Base-by-base conservation (phyloP, 2,797 vertebrate genomes). In the Darevskia nairensis region DNA sequence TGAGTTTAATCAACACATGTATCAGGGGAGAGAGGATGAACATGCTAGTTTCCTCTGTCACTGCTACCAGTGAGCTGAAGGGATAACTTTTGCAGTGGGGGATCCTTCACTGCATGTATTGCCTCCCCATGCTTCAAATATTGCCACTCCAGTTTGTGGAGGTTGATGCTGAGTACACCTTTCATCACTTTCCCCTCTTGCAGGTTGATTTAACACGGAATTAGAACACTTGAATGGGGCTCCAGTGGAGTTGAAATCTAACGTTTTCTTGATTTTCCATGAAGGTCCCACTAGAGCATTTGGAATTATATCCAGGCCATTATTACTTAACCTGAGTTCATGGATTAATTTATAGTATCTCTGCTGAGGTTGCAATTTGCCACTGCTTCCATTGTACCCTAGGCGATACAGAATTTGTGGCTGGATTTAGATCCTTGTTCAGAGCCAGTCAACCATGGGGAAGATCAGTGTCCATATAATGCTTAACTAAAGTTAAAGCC, bases 261-360 rank as follows among this genome's bases (percentile, higher is more conserved):
- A 86, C 0, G 3, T 23, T 0, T 2, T 41, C 83, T 55, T 1
- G 13, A 55, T 55, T 7, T 8, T 3, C 0, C 0, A 77, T 82
- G 75, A 2, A 59, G 32, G 79, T 79, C 61, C 35, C 80, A 0
- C 3, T 68, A 50, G 5, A 25, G 23, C 44, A 7, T n/a, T 59
- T 72, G 35, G 46, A 71, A 41, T 80, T 59, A 23, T 86, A 32
- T 50, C 61, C 50, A 27, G 23, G 50, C 29, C 23, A 21, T 39
- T 39, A 59, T 84, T 84, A 59, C 6, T 27, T 77, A 46, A 41
- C 13, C 11, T 13, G 3, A 78, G 44, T 25, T 10, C 23, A 27
- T 39, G 6, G 46, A 6, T 84, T 59, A 46, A 25, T 29, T 55
- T 55, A 55, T 50, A 23, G 23, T 15, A 75, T 17, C 19, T 46